Conservation (phyloP, 2,888 invertebrate species). For the Torymus texanus region DNA sequence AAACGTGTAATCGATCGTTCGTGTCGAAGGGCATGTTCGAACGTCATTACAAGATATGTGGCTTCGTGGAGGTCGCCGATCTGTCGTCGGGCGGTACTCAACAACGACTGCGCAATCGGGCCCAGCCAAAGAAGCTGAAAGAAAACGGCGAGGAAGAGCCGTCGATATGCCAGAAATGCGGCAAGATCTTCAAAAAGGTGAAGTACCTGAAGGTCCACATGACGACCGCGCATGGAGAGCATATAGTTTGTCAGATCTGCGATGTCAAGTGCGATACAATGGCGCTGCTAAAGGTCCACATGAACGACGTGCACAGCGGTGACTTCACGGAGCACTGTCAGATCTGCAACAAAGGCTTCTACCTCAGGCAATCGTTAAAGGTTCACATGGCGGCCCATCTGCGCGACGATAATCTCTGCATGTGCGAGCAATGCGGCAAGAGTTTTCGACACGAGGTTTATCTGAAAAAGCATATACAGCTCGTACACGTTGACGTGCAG, state of each 20-base stretch:
- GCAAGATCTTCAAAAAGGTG: constrained; percentile 65
- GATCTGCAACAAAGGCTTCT: constrained; percentile 72
- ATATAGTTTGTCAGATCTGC: constrained; percentile 66
- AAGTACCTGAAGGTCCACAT: constrained; percentile 66
- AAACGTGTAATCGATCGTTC: constrained; percentile 67
- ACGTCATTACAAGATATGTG: constrained; percentile 61
- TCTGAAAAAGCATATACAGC: constrained; percentile 75
- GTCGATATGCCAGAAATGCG: constrained; percentile 63
- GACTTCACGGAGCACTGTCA: constrained; percentile 74
- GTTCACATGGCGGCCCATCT: constrained; percentile 71
- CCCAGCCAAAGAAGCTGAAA: background rate
- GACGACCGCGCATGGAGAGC: constrained; percentile 70
- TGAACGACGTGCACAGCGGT: constrained; percentile 75
- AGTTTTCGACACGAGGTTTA: constrained; percentile 77
- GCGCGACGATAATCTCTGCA: constrained; percentile 52
- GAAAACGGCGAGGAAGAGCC: constrained; percentile 44
- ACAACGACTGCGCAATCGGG: background rate
- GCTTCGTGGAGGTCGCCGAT: constrained; percentile 6
- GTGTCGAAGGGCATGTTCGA: constrained; percentile 64
- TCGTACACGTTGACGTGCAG: constrained; percentile 62
- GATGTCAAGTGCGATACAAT: constrained; percentile 68
- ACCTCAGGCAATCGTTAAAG: constrained; percentile 65
- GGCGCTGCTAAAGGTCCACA: constrained; percentile 69
- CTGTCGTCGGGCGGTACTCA: background rate
- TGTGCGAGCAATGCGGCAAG: constrained; percentile 71